A percentile compares a stretch with the other conserved stretches of the same genome.
Conservation (phyloP, 2,888 invertebrate species). For the Cerastoderma edule region DNA sequence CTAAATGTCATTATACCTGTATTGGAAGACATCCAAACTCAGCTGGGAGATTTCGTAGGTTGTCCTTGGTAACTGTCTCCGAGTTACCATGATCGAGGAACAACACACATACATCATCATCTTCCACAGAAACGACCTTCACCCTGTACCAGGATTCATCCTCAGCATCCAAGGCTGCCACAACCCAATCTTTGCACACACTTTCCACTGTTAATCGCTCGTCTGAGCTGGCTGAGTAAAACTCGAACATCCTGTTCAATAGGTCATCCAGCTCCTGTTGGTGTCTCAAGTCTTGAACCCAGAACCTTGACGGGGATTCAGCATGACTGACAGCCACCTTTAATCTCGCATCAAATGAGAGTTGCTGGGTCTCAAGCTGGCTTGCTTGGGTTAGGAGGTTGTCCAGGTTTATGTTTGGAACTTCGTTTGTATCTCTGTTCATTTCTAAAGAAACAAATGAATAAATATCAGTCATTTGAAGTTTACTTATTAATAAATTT, state of each 20-base stretch:
- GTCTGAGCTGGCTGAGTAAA: slow-evolving; percentile 59
- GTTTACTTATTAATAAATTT: too few relatives aligned
- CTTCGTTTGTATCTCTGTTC: not conserved
- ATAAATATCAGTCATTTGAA: too few relatives aligned
- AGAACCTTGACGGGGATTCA: slow-evolving; percentile 72
- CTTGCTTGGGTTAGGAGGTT: not conserved
- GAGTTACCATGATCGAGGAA: slow-evolving; percentile 82
- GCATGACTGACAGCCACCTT: slow-evolving; percentile 62
- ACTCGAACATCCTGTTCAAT: slow-evolving; percentile 71
- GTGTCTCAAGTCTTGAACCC: slow-evolving; percentile 68
- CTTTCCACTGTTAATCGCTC: slow-evolving; percentile 47
- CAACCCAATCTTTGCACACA: slow-evolving; percentile 58
- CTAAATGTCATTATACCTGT: too few relatives aligned
- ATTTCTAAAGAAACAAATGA: too few relatives aligned
- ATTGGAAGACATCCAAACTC: slow-evolving; percentile 72
- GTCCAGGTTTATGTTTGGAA: slow-evolving; percentile 4
- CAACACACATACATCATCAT: slow-evolving; percentile 62
- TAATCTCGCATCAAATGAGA: slow-evolving; percentile 56
- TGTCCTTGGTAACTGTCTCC: slow-evolving; percentile 66
- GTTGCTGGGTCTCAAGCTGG: slow-evolving; percentile 15
- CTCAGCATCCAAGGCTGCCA: slow-evolving; percentile 71
- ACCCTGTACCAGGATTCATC: slow-evolving; percentile 80
- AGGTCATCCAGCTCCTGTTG: slow-evolving; percentile 62
- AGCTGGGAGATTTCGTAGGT: slow-evolving; percentile 71
- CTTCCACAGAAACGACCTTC: slow-evolving; percentile 44